phyloP scores from a whole-genome alignment of 2,113 vertebrate genomes.

The Eurystomus gularis region DNA sequence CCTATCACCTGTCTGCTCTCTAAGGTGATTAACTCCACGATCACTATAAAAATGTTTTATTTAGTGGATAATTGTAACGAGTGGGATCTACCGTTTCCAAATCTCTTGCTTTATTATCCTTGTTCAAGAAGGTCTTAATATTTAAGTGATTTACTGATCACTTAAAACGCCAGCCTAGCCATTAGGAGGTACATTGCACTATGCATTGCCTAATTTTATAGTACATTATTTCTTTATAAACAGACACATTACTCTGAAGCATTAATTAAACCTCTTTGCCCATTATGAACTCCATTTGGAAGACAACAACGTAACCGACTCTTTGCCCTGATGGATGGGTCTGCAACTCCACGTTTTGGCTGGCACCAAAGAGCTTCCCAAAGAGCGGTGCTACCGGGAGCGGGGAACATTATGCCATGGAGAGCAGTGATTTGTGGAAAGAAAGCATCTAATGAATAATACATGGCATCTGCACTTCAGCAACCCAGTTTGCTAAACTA shows the following conservation, averaged over 20 bases:
- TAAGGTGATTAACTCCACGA: slow-evolving; percentile 67
- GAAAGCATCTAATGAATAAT: slow-evolving; percentile 66
- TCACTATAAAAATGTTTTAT: slow-evolving; percentile 79
- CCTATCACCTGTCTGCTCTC: slow-evolving; percentile 48
- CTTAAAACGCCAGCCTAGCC: slow-evolving; percentile 76
- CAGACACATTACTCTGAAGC: slow-evolving; percentile 72
- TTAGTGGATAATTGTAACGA: slow-evolving; percentile 72
- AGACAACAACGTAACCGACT: slow-evolving; percentile 40
- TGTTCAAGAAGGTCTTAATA: slow-evolving; percentile 79
- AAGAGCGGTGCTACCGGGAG: not conserved
- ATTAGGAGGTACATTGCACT: slow-evolving; percentile 76
- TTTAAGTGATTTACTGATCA: slow-evolving; percentile 78
- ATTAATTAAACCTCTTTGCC: slow-evolving; percentile 76
- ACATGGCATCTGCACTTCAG: slow-evolving; percentile 54
- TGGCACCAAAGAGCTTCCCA: slow-evolving; percentile 29
- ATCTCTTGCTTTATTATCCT: slow-evolving; percentile 77
- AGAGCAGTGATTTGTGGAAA: slow-evolving; percentile 56
- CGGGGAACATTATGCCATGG: not conserved
- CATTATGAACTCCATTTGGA: slow-evolving; percentile 67
- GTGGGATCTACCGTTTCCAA: slow-evolving; percentile 67
- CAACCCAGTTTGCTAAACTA: slow-evolving; percentile 68
- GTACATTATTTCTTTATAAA: slow-evolving; percentile 84
- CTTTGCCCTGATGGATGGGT: slow-evolving; percentile 48
- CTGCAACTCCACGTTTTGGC: slow-evolving; percentile 25
- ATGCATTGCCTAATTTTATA: slow-evolving; percentile 74